phyloP scores from a whole-genome alignment of 2,888 invertebrate species.

The Penaeus monodon region DNA sequence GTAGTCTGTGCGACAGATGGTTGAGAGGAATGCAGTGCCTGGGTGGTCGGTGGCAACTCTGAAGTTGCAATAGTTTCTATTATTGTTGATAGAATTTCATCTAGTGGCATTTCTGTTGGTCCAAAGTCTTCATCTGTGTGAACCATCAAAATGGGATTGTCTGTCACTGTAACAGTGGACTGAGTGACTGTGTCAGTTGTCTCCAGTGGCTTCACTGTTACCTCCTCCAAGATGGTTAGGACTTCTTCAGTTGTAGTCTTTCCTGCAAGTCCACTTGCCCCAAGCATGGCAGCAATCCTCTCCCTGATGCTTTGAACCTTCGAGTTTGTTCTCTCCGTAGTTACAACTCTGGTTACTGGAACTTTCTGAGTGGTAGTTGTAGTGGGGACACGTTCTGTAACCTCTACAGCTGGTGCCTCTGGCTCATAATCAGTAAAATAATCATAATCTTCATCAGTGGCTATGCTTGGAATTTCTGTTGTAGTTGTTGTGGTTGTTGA shows the following conservation, averaged over 20 bases:
- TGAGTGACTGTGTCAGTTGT: background rate
- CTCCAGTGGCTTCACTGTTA: constrained; percentile 5
- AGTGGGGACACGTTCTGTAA: background rate
- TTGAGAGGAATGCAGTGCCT: background rate
- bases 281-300: constrained; percentile 41
- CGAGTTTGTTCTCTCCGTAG: constrained; percentile 24
- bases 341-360: background rate
- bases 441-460: background rate
- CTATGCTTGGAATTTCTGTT: background rate
- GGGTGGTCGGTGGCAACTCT: constrained; percentile 4
- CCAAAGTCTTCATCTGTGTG: background rate
- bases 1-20: background rate
- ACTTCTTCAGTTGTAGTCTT: constrained; percentile 32
- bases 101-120: constrained; percentile 19
- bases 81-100: constrained; percentile 17
- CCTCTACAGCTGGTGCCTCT: background rate
- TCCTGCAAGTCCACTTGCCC: background rate
- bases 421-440: constrained; percentile 5
- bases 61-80: constrained; percentile 12
- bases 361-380: background rate
- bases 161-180: background rate
- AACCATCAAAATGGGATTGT: background rate
- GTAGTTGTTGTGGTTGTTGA: background rate
- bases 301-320: constrained; percentile 15
- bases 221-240: constrained; percentile 20